A percentile compares a stretch with the other conserved stretches of the same genome.
Conservation (phyloP, 2,113 vertebrate species). For the Butorides virescens region DNA sequence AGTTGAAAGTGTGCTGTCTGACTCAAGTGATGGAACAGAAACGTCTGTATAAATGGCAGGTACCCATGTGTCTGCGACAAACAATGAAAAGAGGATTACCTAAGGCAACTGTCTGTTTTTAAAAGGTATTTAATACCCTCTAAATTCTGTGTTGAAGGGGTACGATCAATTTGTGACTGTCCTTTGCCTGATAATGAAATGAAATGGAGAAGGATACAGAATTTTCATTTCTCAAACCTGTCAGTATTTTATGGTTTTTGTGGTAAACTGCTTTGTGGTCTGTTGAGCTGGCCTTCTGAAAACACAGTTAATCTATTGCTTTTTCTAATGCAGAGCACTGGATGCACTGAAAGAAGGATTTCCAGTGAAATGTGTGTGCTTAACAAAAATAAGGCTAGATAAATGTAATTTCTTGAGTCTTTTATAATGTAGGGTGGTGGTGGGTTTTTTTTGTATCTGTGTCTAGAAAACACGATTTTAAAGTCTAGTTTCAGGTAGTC, state of each 20-base stretch:
- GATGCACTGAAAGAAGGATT: not conserved
- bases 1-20: not conserved
- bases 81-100: not conserved
- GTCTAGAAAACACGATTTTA: not conserved
- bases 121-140: slow-evolving; percentile 13
- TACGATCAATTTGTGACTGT: slow-evolving; percentile 72
- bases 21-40: not conserved
- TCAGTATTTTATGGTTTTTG: slow-evolving; percentile 16
- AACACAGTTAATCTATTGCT: slow-evolving; percentile 1
- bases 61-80: not conserved
- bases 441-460: not conserved
- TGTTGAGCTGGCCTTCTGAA: not conserved
- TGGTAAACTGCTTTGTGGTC: slow-evolving; percentile 1
- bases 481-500: not conserved
- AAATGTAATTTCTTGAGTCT: not conserved
- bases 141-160: not conserved
- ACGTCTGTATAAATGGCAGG: not conserved
- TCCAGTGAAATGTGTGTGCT: not conserved
- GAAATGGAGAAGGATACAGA: slow-evolving; percentile 11
- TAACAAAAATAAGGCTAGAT: not conserved
- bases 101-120: slow-evolving; percentile 13
- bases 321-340: not conserved
- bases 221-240: slow-evolving; percentile 39
- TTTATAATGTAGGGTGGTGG: not conserved
- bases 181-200: slow-evolving; percentile 22